Evolutionary conservation across 2,797 vertebrate species (phyloP).

Genomic region (Enteromius unitaeniatus): DNA sequence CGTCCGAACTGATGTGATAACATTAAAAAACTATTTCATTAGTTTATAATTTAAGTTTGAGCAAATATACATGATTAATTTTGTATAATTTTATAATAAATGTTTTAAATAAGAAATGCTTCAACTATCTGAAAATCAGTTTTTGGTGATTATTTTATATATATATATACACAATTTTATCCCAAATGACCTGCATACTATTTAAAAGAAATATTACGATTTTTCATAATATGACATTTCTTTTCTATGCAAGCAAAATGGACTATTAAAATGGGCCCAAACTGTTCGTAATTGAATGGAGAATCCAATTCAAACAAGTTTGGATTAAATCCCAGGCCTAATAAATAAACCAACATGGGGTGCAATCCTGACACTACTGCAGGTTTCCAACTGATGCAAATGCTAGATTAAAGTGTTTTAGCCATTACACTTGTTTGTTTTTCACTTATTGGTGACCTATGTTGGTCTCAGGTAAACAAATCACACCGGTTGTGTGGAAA

Average conservation of each 20-base stretch:
- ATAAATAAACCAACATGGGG: slow-evolving; percentile 13
- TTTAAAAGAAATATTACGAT: background rate
- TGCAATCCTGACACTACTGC: slow-evolving; percentile 14
- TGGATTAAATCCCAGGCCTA: background rate
- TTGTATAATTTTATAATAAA: background rate
- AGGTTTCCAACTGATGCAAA: slow-evolving; percentile 37
- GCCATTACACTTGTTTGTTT: slow-evolving; percentile 38
- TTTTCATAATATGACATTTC: background rate
- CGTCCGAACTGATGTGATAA: background rate
- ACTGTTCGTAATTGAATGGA: background rate
- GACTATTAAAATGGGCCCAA: background rate
- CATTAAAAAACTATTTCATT: background rate
- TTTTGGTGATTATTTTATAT: background rate
- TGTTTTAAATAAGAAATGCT: background rate
- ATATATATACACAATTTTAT: too few relatives aligned
- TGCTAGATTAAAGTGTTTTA: slow-evolving; percentile 14
- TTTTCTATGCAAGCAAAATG: background rate
- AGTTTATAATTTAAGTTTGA: background rate
- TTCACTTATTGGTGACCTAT: slow-evolving; percentile 48
- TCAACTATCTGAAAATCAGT: background rate
- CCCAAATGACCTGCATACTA: background rate
- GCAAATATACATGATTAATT: background rate
- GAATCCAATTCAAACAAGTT: background rate
- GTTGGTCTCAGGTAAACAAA: slow-evolving; percentile 55
- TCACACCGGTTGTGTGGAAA: slow-evolving; percentile 52